These are phyloP conservation scores for Ochlodes sylvanus DNA, from an alignment of 2,888 invertebrate species.

Conservation along the genomic window DNA sequence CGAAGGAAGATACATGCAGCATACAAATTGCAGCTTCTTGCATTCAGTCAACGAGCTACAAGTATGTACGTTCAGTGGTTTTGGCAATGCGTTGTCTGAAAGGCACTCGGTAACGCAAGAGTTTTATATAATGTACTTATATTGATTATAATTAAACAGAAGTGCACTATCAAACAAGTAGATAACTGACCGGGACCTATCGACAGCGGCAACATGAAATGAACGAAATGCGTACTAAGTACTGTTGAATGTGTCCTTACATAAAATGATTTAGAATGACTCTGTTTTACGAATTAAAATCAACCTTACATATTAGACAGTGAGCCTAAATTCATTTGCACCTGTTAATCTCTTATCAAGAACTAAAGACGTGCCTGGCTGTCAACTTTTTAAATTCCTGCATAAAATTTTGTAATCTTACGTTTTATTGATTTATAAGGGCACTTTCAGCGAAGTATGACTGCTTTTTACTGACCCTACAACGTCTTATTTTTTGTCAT, in stretches of 20 bases:
- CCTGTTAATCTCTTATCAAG: conserved; percentile 24
- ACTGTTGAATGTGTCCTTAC: conserved; percentile 34
- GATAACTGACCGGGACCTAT: conserved; percentile 55
- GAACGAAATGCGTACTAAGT: conserved; percentile 53
- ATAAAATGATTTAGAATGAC: conserved; percentile 34
- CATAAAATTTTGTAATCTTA: conserved; percentile 43
- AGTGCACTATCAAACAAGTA: conserved; percentile 51
- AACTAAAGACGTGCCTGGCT: conserved; percentile 25
- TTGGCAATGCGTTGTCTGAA: too few species aligned
- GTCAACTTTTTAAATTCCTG: conserved; percentile 45
- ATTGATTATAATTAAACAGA: conserved; percentile 48
- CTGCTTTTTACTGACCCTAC: neutral
- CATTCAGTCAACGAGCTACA: too few species aligned
- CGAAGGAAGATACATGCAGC: too few species aligned
- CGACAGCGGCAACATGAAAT: conserved; percentile 62
- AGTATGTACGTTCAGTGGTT: too few species aligned
- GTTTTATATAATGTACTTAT: too few species aligned
- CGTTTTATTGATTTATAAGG: conserved; percentile 36
- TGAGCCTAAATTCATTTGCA: conserved; percentile 4
- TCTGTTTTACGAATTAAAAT: neutral
- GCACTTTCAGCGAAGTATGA: conserved; percentile 29
- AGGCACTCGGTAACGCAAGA: too few species aligned
- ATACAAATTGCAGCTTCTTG: too few species aligned
- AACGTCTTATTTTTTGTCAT: too few species aligned
- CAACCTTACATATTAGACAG: neutral